phyloP scores from a whole-genome alignment of 2,888 invertebrate species.

The Caenorhabditis japonica region DNA sequence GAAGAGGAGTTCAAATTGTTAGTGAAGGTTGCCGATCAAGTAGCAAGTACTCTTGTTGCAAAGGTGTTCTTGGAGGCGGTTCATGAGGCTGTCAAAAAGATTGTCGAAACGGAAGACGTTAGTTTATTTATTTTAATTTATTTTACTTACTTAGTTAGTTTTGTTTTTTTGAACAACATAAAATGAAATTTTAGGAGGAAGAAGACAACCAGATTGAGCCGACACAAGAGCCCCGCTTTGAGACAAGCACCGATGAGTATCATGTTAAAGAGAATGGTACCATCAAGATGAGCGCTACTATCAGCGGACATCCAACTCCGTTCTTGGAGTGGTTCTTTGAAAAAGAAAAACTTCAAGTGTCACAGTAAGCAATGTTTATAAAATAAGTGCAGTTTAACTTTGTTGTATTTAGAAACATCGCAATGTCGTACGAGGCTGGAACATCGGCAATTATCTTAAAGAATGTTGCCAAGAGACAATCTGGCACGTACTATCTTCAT shows the following conservation, averaged over 20 bases:
- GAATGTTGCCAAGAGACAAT: constrained; percentile 48
- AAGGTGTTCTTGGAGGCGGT: constrained; percentile 74
- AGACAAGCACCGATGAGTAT: constrained; percentile 62
- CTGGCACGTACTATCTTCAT: constrained; percentile 63
- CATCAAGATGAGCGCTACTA: constrained; percentile 60
- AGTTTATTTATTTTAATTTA: too few relatives aligned
- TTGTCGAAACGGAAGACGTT: constrained; percentile 56
- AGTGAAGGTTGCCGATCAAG: constrained; percentile 76
- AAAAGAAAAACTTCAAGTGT: constrained; percentile 55
- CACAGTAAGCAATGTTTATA: constrained; percentile 39
- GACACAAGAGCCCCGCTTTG: constrained; percentile 56
- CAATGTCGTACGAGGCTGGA: constrained; percentile 63
- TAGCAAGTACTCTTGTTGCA: constrained; percentile 73
- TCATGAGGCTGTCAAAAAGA: constrained; percentile 67
- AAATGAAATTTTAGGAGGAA: constrained; percentile 59
- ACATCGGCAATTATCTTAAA: constrained; percentile 58
- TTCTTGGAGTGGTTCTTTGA: constrained; percentile 65
- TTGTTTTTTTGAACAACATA: too few relatives aligned
- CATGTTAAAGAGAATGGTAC: constrained; percentile 61
- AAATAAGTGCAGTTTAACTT: background rate
- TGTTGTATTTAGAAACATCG: constrained; percentile 49
- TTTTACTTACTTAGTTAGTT: too few relatives aligned
- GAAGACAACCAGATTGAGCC: constrained; percentile 45
- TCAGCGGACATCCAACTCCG: constrained; percentile 63
- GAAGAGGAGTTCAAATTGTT: constrained; percentile 72